Base-by-base conservation (phyloP, 2,113 vertebrate genomes). In the Vidua macroura region DNA sequence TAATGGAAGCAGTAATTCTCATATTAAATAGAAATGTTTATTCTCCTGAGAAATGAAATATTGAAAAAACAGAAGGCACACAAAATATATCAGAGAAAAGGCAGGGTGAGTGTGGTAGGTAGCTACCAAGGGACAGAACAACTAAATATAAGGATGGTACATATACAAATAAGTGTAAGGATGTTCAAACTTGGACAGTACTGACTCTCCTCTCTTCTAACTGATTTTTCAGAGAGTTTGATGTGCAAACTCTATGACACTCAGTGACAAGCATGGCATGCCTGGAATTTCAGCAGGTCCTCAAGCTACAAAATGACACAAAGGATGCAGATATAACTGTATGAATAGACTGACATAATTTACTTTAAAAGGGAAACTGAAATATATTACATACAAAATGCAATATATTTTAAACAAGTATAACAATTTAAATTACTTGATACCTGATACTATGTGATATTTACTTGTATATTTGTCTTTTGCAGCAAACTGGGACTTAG, bases 391-490 rank as follows among this genome's bases (percentile, higher is more conserved):
- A 72, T 37, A 73, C 4, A 56, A 78, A 93, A 90, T 55, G 9
- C 23, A 89, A 68, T 22, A 21, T 33, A 81, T 64, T 88, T 62
- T 48, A 86, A 88, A 79, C 24, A 88, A 58, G 81, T 37, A 27
- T 41, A 88, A 89, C 91, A 93, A 93, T 75, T 79, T 89, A 91
- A 89, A 83, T 92, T 93, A 96, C 58, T 95, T 96, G 96, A 94
- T 95, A 97, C 92, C 96, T 92, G 93, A 92, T 72, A 96, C 85
- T 91, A 96, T 95, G 79, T 86, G 95, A 97, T 90, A 95, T 96
- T 98, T 98, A 99, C 99, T 98, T 99, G 98, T 96, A 99, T 97
- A 85, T 98, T 96, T 92, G 97, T 96, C 97, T 98, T 99, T 95
- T 97, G 96, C 44, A 99, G 94, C 55, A 98, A 96, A 90, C 75